Evolutionary conservation across 2,113 vertebrate species (phyloP), one percentile per base, ranked within the genome.

Genomic region (Delphinapterus leucas): DNA sequence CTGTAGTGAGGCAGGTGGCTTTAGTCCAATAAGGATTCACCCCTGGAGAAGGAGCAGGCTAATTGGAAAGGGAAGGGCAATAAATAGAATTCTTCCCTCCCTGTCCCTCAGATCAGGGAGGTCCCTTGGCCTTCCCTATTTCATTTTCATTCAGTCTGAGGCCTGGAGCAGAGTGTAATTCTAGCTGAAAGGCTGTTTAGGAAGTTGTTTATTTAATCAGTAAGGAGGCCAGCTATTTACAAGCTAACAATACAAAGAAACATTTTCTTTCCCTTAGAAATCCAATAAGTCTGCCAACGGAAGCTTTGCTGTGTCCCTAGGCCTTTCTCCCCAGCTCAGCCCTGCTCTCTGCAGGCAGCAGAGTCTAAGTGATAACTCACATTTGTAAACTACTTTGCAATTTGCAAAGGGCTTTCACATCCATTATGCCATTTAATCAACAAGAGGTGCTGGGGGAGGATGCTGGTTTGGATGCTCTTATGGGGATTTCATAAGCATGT

Each of bases 141-240:
- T 38, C n/a, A 28, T 71, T 90, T 92, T 41, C 53, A 41, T 74
- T 77, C 44, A 23, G 38, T 17, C 8, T 60, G 55, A 83, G 74
- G 41, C 67, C 47, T 41, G 31, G 20, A 47, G 12, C 61, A 17
- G 55, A 58, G 15, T 53, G 47, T 25, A 23, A 68, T 84, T 87
- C 80, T 28, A 36, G 9, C 73, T 36, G 53, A 88, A 84, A 71
- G 15, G 18, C 63, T 87, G 38, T 83, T 86, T 23, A 93, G 55
- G 33, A 74, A 83, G 76, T 44, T 74, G 20, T 83, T 80, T 80
- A 73, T 88, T 73, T 96, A 47, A 80, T 61, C 93, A 93, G 92
- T 31, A 67, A 76, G 68, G 73, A 90, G 18, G 11, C 41, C 44
- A 53, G 61, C 85, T 91, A 76, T 95, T 61, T 93, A 58, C 25